phyloP scores from a whole-genome alignment of 2,888 invertebrate species.

The Maniola hyperantus region DNA sequence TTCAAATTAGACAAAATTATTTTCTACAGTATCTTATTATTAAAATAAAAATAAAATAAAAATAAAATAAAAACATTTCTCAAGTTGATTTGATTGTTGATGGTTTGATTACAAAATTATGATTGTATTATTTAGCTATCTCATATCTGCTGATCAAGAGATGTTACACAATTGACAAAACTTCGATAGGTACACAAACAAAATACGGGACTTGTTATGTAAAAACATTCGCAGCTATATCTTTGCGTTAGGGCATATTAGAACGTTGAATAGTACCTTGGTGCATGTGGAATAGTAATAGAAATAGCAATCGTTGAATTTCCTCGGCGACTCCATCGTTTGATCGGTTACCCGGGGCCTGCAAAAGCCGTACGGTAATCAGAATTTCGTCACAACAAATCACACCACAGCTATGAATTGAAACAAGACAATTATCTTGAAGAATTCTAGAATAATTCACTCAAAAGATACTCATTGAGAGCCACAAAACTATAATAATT shows the following conservation, averaged over 20 bases:
- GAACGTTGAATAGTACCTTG: conserved; percentile 81
- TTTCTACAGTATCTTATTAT: not conserved
- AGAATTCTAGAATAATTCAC: not conserved
- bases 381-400: conserved; percentile 41
- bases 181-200: conserved; percentile 30
- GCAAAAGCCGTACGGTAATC: conserved; percentile 50
- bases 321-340: conserved; percentile 87
- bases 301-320: conserved; percentile 94
- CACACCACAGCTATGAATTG: conserved; percentile 51
- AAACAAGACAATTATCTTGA: conserved; percentile 37
- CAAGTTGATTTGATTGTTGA: not conserved
- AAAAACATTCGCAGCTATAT: conserved; percentile 19
- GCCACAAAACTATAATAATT: conserved; percentile 56
- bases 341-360: conserved; percentile 67
- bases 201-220: conserved; percentile 28
- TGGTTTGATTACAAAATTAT: not conserved
- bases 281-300: conserved; percentile 93
- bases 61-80: not conserved
- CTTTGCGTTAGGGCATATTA: not conserved
- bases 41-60: not conserved
- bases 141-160: conserved; percentile 2
- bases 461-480: conserved; percentile 28
- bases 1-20: not conserved
- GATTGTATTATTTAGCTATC: not conserved
- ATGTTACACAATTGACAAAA: conserved; percentile 35